phyloP scores from a whole-genome alignment of 2,797 vertebrate species.

The Sitta carolinensis region DNA sequence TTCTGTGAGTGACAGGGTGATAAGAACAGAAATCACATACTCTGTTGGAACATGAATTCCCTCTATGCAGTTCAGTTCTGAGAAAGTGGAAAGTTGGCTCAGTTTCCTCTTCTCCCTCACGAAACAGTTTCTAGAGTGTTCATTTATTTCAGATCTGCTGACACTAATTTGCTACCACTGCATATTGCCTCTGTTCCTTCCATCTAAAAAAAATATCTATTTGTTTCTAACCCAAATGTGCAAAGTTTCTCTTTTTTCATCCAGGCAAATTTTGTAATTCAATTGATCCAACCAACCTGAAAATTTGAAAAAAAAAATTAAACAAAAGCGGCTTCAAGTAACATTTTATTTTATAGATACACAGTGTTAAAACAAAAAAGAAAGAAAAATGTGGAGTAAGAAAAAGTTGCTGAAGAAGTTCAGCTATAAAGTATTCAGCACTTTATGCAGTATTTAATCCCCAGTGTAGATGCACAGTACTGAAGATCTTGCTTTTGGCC shows the following conservation, averaged over 20 bases:
- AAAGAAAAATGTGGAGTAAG: background rate
- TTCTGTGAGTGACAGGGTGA: background rate
- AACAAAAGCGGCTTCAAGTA: background rate
- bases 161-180: background rate
- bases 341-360: background rate
- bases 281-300: background rate
- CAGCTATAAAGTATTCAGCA: background rate
- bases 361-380: background rate
- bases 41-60: background rate
- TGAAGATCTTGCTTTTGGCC: background rate
- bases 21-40: background rate
- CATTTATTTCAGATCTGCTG: background rate
- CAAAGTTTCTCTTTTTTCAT: fast-evolving
- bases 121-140: background rate
- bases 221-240: background rate
- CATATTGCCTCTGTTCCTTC: background rate
- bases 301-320: background rate
- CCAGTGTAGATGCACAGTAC: background rate
- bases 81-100: background rate
- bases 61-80: no score
- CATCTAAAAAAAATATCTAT: background rate
- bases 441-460: background rate
- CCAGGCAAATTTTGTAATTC: background rate
- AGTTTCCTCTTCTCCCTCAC: background rate
- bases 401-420: background rate